phyloP scores from a whole-genome alignment of 2,888 invertebrate genomes.

The Meandrusa payeni region DNA sequence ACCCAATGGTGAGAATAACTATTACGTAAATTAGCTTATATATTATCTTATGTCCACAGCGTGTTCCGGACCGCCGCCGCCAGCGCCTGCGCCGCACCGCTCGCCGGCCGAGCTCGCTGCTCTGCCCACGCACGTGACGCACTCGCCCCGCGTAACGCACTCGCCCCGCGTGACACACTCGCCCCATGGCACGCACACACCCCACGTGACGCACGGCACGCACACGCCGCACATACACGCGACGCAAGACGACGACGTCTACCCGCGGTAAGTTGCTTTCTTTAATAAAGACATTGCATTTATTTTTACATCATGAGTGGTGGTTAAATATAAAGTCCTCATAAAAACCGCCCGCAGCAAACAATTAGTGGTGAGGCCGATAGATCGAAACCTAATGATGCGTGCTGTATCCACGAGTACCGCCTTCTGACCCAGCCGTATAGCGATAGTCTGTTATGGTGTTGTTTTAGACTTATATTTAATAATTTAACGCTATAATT shows the following conservation, averaged over 20 bases:
- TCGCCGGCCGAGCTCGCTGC: constrained; percentile 73
- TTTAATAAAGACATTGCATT: neutral
- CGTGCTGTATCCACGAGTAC: too few relatives aligned
- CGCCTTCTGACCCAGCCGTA: too few relatives aligned
- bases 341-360: too few relatives aligned
- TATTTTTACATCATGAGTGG: too few relatives aligned
- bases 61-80: constrained; percentile 83
- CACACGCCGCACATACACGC: constrained; percentile 85
- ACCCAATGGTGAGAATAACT: too few relatives aligned
- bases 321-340: too few relatives aligned
- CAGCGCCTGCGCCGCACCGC: constrained; percentile 88
- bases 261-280: constrained; percentile 81
- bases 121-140: constrained; percentile 77
- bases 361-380: too few relatives aligned
- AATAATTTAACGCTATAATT: too few relatives aligned
- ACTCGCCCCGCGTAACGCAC: constrained; percentile 35
- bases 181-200: constrained; percentile 51
- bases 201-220: constrained; percentile 42
- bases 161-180: constrained; percentile 30
- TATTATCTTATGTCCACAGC: constrained; percentile 34
- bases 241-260: constrained; percentile 88
- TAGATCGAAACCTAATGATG: too few relatives aligned
- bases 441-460: too few relatives aligned
- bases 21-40: too few relatives aligned
- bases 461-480: too few relatives aligned